Base-by-base conservation (phyloP, 2,888 invertebrate genomes). In the Volucella inanis region DNA sequence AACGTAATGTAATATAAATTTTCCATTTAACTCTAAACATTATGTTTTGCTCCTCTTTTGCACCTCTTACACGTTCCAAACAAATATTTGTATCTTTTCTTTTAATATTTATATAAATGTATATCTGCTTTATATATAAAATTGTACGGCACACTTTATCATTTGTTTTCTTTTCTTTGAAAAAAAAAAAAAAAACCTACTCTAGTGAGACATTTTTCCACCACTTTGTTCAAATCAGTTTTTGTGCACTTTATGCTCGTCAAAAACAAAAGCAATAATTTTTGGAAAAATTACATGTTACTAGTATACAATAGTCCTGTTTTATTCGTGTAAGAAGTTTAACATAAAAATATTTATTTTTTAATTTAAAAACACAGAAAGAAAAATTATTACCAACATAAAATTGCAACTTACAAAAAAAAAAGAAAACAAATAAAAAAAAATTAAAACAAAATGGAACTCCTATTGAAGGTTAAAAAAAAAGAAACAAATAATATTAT, bases 1-100 rank as follows among this genome's bases (percentile, higher is more conserved):
- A 71, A 76, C 80, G 80, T 84, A 84, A 68, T 55, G 50, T 71
- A 59, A 71, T 75, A 31, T 80, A 84, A 59, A 80, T 54, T 80
- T 79, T 76, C 52, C 74, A 52, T 76, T 70, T 61, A 75, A 70
- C 59, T 50, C 79, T 75, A 84, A 79, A 84, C 61, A 70, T 70
- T 70, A 59, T 65, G 41, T 11, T 57, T 76, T 57, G 49, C 14
- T 4, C 59, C 15, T 68, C 47, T 57, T 67, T 49, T 59, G 57
- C 64, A 61, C 64, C 70, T 22, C 70, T 71, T 70, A 59, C 68
- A 78, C 62, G 67, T 74, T 83, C 74, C 68, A 80, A 80, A 49
- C 64, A 84, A 72, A 64, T 65, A 62, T 14, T 38, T 67, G 50
- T 70, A 14, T 70, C 55, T 43, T 39, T 1, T 31, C 12, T 31